Base-by-base conservation (phyloP, 1,140 invertebrate genomes). In the Bombus cullumanus region DNA sequence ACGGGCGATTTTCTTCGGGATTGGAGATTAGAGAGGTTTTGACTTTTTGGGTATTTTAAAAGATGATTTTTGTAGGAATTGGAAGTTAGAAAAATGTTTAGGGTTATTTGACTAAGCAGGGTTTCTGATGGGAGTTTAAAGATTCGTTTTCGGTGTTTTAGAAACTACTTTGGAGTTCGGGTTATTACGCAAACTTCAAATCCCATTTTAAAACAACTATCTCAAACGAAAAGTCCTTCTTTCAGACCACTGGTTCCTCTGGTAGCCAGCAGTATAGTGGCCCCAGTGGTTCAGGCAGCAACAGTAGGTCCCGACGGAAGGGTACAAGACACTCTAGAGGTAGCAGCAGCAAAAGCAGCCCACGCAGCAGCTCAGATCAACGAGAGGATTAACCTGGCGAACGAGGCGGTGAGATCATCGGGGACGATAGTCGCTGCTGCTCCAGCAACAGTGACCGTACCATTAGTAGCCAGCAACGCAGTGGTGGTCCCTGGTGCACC, bases 291-390 rank as follows among this genome's bases (percentile, higher is more conserved):
- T 39, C 76, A 66, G 10, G 73, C 59, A 3, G 57, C 85, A 1
- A 15, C 59, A 1, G 74, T 74, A 69, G 92, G 64, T 79, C 92
- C 57, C 59, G 93, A 94, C 64, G 92, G 92, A 28, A 88, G 92
- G 28, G 86, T 92, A 13, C 74, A 76, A 25, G 74, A 57, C n/a
- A 57, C 93, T 0, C 86, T 90, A 64, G 93, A 94, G 89, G 94
- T 94, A 28, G 95, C 96, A 59, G 94, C 94, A 5, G 96, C 96
- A n/a, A 96, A 96, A 86, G 95, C 94, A 1, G 95, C 95, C 71
- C 96, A 97, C 88, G 96, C 95, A 86, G 95, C 95, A 3, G 96
- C 96, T 25, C 95, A 96, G 71, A 93, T 95, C 86, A 95, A 96
- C 87, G 96, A 96, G 73, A 93, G 93, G 31, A 88, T 92, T 89